Evolutionary conservation across 2,888 invertebrate genomes (phyloP), one percentile per base, ranked within the genome.

Genomic region (Trichopria drosophilae): DNA sequence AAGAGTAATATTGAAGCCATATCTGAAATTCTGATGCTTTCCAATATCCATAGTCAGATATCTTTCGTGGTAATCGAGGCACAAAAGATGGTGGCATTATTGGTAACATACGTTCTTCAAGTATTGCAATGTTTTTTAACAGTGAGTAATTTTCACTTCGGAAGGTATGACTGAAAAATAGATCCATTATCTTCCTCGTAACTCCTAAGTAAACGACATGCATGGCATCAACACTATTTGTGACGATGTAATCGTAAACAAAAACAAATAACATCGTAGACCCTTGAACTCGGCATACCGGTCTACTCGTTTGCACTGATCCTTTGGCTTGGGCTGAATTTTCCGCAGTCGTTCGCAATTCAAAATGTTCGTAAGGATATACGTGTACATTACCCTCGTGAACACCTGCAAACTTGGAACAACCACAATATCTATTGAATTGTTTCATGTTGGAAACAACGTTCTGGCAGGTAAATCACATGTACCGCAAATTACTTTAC

Each of bases 21-120:
- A 31, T 24, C 51, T 57, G 61, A 3, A 53, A 49, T 16, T 60
- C 61, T 10, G 42, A 42, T 1, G 53, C 58, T 47, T 62, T 61
- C 53, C 51, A 58, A 41, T 57, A 46, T 6, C 36, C 24, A 3
- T 44, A 24, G 15, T 55, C 49, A 15, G 34, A 34, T 13, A 63
- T 56, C 3, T 41, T 35, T 12, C 57, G 46, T 2, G 53, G 51
- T 24, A 52, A 16, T 51, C 57, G 24, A 13, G 50, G 49, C 10
- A 59, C 32, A 40, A 50, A 55, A 4, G 51, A 51, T 20, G 61
- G 54, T 24, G 62, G 52, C 32, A 31, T 40, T 12, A 55, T 43
- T 1, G n/a, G 22, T 15, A 18, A 19, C 24, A 61, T 35, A 28
- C 47, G 37, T n/a, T 40, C 13, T 47, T 58, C 51, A 18, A 58